Evolutionary conservation across 2,888 invertebrate species (phyloP), one percentile per base, ranked within the genome.

Genomic region (Sinohyriopsis cumingii): DNA sequence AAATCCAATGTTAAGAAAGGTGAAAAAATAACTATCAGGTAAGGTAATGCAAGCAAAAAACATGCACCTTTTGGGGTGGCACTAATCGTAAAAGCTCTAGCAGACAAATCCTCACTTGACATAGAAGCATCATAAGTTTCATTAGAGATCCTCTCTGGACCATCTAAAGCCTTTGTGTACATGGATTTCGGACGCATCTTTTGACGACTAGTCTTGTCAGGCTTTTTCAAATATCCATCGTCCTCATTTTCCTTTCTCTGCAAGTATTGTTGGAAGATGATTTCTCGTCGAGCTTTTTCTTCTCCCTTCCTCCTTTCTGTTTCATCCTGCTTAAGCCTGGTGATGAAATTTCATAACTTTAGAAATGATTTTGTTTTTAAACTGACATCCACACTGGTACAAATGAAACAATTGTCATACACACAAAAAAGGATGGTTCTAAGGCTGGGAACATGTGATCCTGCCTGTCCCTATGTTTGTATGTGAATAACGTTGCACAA

Each of bases 171-270:
- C 59, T 82, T 84, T 45, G 82, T 83, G 66, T 83, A 83, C 86
- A 87, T 85, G 54, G 86, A 86, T 71, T 86, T 85, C 4, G 86
- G 86, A 9, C 86, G 78, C 19, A 83, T 75, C 69, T 84, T 82
- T 9, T 77, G 75, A 63, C 75, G 71, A 18, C 68, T 61, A 57
- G 73, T 69, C 20, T 75, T 72, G n/a, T 67, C 57, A 19, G 69
- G 69, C 61, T 75, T 82, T 20, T 54, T 84, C 15, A 75, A 71
- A 25, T 79, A 78, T 20, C 90, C 88, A 71, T 89, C 88, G 53
- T 91, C 90, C n/a, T 96, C 96, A 91, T 96, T 96, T 89, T 97
- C 96, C 91, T 98, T 98, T 89, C 97, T 96, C 82, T 96, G 92
- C 91, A 96, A 95, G 91, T 98, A 96, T 90, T 96, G 95, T 87